These are phyloP conservation scores for Hoplostethus atlanticus DNA, from an alignment of 2,797 vertebrate species.

Conservation along the genomic window DNA sequence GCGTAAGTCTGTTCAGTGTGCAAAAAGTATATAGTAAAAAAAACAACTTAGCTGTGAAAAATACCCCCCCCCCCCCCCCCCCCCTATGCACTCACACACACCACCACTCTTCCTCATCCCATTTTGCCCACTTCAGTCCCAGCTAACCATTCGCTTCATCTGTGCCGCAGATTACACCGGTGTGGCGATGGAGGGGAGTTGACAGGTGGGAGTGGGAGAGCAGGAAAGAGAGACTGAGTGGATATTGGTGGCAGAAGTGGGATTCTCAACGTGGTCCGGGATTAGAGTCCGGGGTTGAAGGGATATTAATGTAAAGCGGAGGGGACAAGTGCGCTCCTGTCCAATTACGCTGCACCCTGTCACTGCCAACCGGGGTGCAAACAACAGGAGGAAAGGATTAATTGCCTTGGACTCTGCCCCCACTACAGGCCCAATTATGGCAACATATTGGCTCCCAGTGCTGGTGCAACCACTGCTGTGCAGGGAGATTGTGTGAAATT, in stretches of 20 bases:
- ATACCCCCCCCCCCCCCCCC: too few species aligned
- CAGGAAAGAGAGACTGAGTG: conserved; percentile 62
- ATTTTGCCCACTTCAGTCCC: conserved; percentile 65
- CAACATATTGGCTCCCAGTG: conserved; percentile 97
- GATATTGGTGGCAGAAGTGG: conserved; percentile 76
- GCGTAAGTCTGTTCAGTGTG: background rate
- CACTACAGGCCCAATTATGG: conserved; percentile 98
- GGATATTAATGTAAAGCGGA: conserved; percentile 99
- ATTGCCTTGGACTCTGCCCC: conserved; percentile 99
- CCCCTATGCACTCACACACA: conserved; percentile 7
- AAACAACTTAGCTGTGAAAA: too few species aligned
- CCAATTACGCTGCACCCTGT: conserved; percentile 97
- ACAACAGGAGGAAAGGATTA: conserved; percentile 98
- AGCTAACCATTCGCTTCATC: conserved; percentile 67
- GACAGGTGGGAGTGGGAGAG: conserved; percentile 69
- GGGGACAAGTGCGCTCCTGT: conserved; percentile 95
- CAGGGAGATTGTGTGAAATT: conserved; percentile 99
- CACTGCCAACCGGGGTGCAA: conserved; percentile 93
- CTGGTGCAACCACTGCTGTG: conserved; percentile 96
- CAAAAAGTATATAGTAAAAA: too few species aligned
- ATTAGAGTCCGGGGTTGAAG: conserved; percentile 85
- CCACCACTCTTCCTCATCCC: conserved; percentile 41
- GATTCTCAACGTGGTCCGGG: conserved; percentile 74
- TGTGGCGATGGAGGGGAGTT: conserved; percentile 61
- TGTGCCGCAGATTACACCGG: conserved; percentile 65